Base-by-base conservation (phyloP, 2,797 vertebrate genomes). In the Cichlasoma orientale region DNA sequence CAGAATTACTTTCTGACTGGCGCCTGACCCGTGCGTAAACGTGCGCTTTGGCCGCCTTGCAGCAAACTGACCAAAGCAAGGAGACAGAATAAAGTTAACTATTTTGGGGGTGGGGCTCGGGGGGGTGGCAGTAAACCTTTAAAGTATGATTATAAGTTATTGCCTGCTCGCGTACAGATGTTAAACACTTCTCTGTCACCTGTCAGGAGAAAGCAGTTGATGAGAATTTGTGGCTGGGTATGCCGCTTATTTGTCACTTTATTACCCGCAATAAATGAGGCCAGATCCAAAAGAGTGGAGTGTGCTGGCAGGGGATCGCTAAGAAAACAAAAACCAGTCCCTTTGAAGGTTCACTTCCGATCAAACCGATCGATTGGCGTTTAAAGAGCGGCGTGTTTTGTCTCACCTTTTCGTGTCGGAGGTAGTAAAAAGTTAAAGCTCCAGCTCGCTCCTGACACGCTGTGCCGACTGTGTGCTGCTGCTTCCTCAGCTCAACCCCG, bases 291-390 rank as follows among this genome's bases (percentile, higher is more conserved):
- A 86, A 82, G 84, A 80, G 50, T 27, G 69, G 78, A 91, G 89
- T 85, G 84, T 88, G 92, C 87, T 84, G 86, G 86, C 82, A 87
- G 82, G 90, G 83, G 88, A 85, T 85, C 81, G 75, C 29, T 78
- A 86, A 80, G 75, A 78, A 82, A 79, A 83, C 53, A 82, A 83
- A 85, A 18, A 31, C 53, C 27, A 74, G 58, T 71, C 70, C 76
- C 86, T 94, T 92, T 94, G 91, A 95, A 92, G 88, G 25, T 63
- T 33, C 29, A 82, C 89, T 94, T 94, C 92, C 90, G 88, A 92
- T 91, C 91, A 85, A 47, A 85, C 84, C 21, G 75, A 85, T 89
- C 77, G 89, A 93, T 93, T 85, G 86, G 72, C 80, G 66, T 90
- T 79, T 88, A 90, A 92, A 83, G 71, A 86, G 76, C 70, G 38